Evolutionary conservation across 2,797 vertebrate species (phyloP), one percentile per base, ranked within the genome.

Genomic region (Chelon labrosus): DNA sequence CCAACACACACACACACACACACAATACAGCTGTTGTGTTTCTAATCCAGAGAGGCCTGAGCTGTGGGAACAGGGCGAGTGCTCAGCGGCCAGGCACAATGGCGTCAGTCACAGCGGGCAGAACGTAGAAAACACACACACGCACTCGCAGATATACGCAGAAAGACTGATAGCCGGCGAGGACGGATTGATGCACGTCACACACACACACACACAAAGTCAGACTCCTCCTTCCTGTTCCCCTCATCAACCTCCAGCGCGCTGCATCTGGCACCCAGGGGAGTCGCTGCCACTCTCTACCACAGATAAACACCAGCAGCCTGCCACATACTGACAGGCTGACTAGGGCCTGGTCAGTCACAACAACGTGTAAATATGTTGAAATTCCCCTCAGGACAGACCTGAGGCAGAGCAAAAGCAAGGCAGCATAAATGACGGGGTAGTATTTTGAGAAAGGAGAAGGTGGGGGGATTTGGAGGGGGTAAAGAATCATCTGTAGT

Each of bases 1-100:
- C 37, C 17, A 14, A 55, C 79, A 58, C 68, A 71, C 63, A 70
- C 77, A 82, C 70, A 79, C 63, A 77, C 77, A 81, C 87, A 88
- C 90, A 94, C 92, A 94, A 92, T 92, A 93, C 91, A 93, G 92
- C 90, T 93, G 91, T 92, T 94, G 92, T 94, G 80, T 80, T 89
- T 85, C 85, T 90, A 90, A 92, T 94, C 91, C 91, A 69, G 75
- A 83, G 88, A 89, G 86, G 89, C 82, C 83, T 71, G 90, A 71
- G 82, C 77, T 82, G 89, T 93, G 89, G 90, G 91, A 93, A 91
- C 86, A 85, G 91, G 84, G 76, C 42, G 66, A 91, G 80, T 42
- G 86, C 82, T 90, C 75, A 68, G 80, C 38, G 81, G 57, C 9
- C 50, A 70, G 76, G 92, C 89, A 94, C 92, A 95, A 94, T 91